Base-by-base conservation (phyloP, 2,113 vertebrate genomes). In the Eolophus roseicapilla region DNA sequence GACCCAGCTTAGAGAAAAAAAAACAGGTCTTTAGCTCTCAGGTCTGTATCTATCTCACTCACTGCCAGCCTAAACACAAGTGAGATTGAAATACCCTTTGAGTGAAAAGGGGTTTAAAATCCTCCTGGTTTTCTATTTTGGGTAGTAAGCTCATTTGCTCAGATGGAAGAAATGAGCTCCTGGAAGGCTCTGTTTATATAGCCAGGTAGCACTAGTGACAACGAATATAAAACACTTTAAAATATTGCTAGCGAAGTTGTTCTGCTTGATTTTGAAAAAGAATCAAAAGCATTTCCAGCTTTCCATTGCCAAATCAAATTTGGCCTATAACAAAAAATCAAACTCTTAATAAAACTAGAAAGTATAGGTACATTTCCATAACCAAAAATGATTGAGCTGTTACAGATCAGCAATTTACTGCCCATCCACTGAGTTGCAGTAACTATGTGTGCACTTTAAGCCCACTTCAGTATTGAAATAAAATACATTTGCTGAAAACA, bases 261-360 rank as follows among this genome's bases (percentile, higher is more conserved):
- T 86, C 65, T 86, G 35, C 52, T 91, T 79, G 69, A 55, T 78
- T 87, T 79, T 84, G 80, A 71, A 86, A 92, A 92, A 59, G 3
- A 83, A 47, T 65, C 52, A 65, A 85, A 93, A 82, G 15, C 28
- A 87, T 91, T 84, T 94, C 57, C 83, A 92, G 69, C 24, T 87
- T 82, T 31, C 43, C 55, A 63, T 19, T 71, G 77, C 67, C 91
- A 92, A 91, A 41, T 82, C 74, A 93, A 65, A 91, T 95, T 55
- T 87, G 69, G 67, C 74, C 70, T 85, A 15, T 63, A 89, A 82
- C 52, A 91, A 95, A 82, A 96, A 96, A 78, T 84, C 77, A 78
- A 96, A 78, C 57, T 79, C 68, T 77, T 91, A 88, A 93, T 84
- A 95, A 94, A 93, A 79, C 9, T 70, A 86, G 67, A 93, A 93